Base-by-base conservation (phyloP, 2,797 vertebrate species). In the Parambassis ranga region DNA sequence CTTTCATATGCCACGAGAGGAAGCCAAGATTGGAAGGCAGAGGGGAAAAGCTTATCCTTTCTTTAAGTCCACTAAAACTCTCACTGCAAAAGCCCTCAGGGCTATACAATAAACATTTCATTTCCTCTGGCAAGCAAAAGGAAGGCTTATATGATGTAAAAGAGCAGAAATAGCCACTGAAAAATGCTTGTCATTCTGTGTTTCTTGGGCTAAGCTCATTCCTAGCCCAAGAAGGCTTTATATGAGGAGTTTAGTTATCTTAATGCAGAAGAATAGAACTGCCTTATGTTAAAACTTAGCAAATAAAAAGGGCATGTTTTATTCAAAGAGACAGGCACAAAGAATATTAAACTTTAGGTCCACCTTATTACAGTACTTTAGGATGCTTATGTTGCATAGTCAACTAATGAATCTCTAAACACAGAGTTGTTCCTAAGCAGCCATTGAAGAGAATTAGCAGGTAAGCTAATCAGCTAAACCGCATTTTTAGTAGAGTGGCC, bases 71-170 rank as follows among this genome's bases (percentile, higher is more conserved):
- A 76, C 61, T 68, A 58, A 81, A 80, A 70, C 38, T 68, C 62
- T 70, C 65, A 74, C 71, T 57, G 75, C 77, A 64, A 71, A 82
- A 82, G 63, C 78, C 87, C 79, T 65, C 22, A 35, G 82, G 85
- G 70, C 65, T 70, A 73, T 63, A 88, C 85, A 84, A 90, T 87
- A 92, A 93, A 92, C 89, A 90, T 93, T 93, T 93, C 57, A 92
- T 93, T 93, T 93, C 92, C 92, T 91, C 86, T 90, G 83, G 85
- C 86, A 82, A 86, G 85, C 84, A 84, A 87, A 80, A 78, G 81
- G 77, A 90, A 79, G 82, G 87, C 79, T 90, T 86, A 85, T 86
- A 84, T 83, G 83, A 91, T 89, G 88, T 89, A 86, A 89, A 90
- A 82, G 61, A 67, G 76, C 63, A 88, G 82, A 85, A 84, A 82